Conservation (phyloP, 2,113 vertebrate species). For the Pedetes capensis region DNA sequence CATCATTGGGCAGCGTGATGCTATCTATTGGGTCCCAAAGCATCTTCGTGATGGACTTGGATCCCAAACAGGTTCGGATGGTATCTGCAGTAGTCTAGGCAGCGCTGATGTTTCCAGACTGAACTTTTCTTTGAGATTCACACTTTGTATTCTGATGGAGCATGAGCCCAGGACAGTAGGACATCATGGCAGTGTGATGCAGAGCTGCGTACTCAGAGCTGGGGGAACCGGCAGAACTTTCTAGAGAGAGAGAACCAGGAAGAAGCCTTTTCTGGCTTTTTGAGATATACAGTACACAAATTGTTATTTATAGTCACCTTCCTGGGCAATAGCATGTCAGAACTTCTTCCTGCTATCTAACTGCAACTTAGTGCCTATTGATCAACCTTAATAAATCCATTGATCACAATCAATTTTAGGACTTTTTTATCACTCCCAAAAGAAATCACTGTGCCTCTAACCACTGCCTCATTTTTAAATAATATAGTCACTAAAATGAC, state of each 20-base stretch:
- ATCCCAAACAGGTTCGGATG: too few relatives aligned
- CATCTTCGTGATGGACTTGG: too few relatives aligned
- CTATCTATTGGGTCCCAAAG: too few relatives aligned
- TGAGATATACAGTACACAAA: neutral
- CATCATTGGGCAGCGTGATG: too few relatives aligned
- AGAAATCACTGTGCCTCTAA: neutral
- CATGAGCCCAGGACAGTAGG: constrained; percentile 91
- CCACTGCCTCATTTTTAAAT: neutral
- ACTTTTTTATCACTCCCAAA: neutral
- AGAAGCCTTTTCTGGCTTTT: neutral
- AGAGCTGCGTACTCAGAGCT: neutral
- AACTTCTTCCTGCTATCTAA: neutral
- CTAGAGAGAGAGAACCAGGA: constrained; percentile 72
- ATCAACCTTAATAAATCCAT: neutral
- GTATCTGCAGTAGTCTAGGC: too few relatives aligned
- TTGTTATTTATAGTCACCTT: neutral
- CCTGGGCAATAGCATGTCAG: neutral
- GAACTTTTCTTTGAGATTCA: too few relatives aligned
- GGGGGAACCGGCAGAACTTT: constrained; percentile 81
- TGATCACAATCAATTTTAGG: neutral
- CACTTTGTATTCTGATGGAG: too few relatives aligned
- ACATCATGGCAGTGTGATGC: constrained; percentile 86
- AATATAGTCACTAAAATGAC: neutral
- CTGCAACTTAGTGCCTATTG: neutral
- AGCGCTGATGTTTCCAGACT: too few relatives aligned